Evolutionary conservation across 2,888 invertebrate species (phyloP).

Genomic region (Chydorus sphaericus): DNA sequence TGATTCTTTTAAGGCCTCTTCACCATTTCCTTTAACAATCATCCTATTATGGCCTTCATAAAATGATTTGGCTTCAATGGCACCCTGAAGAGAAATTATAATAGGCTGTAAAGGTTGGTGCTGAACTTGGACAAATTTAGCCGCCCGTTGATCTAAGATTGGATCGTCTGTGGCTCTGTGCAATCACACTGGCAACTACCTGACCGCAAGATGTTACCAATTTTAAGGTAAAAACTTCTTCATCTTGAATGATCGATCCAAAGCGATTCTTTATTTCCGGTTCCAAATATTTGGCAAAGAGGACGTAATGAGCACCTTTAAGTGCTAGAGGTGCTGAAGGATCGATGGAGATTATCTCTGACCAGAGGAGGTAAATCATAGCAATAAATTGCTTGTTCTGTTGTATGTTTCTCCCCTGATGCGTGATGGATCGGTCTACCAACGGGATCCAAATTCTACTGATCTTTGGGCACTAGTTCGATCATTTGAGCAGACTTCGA

Average conservation of each 20-base stretch:
- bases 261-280: constrained; percentile 46
- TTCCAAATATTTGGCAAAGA: constrained; percentile 59
- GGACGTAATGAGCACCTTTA: constrained; percentile 68
- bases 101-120: constrained; percentile 69
- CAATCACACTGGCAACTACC: constrained; percentile 63
- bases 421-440: constrained; percentile 66
- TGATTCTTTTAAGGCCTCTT: neutral
- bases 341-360: constrained; percentile 55
- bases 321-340: constrained; percentile 50
- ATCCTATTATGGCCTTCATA: constrained; percentile 18
- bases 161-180: constrained; percentile 64
- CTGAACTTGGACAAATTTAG: constrained; percentile 57
- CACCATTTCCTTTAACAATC: neutral
- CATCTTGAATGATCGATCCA: constrained; percentile 62
- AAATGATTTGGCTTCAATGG: neutral
- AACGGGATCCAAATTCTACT: constrained; percentile 45
- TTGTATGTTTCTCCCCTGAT: constrained; percentile 74
- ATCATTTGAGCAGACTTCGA: constrained; percentile 44
- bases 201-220: constrained; percentile 61
- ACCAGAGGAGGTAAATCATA: constrained; percentile 68
- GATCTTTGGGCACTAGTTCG: constrained; percentile 24
- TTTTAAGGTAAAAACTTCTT: constrained; percentile 67
- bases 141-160: constrained; percentile 63
- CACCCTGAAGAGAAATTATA: constrained; percentile 60
- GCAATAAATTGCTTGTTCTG: constrained; percentile 76